These are phyloP conservation scores for Punctoribates punctum DNA, from an alignment of 2,888 invertebrate species.

Conservation along the genomic window DNA sequence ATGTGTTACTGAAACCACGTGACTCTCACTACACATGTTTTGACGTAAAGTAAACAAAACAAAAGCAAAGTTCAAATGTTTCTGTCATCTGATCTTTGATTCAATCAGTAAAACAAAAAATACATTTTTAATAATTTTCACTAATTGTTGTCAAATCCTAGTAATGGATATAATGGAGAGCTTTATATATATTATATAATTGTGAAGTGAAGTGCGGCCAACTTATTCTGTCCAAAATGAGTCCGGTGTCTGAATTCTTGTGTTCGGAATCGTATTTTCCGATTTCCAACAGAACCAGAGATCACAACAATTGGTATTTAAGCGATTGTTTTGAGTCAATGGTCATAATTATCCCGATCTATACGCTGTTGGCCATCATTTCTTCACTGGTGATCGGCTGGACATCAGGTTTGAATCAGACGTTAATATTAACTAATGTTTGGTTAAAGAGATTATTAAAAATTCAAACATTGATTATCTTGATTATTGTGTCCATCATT, in stretches of 20 bases:
- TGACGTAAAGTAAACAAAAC: constrained; percentile 20
- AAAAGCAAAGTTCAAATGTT: constrained; percentile 7
- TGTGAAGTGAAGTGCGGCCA: no score
- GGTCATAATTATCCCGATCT: constrained; percentile 20
- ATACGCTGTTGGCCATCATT: neutral
- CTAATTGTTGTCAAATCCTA: no score
- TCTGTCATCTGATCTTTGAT: neutral
- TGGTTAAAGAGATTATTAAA: constrained; percentile 6
- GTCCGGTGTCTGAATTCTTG: neutral
- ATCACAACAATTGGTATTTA: constrained; percentile 3
- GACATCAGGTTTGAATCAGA: constrained; percentile 9
- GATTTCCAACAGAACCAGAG: neutral
- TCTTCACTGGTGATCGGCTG: constrained; percentile 33
- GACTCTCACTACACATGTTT: constrained; percentile 24
- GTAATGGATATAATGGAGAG: no score
- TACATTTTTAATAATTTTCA: no score
- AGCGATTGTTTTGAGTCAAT: constrained; percentile 37
- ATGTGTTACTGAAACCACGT: constrained; percentile 29
- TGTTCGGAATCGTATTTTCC: neutral
- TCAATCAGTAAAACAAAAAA: no score
- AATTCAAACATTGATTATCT: neutral
- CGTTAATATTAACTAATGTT: neutral
- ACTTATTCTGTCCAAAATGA: no score
- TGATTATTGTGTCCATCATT: neutral
- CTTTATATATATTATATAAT: no score